These are phyloP conservation scores for Tenthredo notha DNA, from an alignment of 2,888 invertebrate genomes.

Conservation along the genomic window DNA sequence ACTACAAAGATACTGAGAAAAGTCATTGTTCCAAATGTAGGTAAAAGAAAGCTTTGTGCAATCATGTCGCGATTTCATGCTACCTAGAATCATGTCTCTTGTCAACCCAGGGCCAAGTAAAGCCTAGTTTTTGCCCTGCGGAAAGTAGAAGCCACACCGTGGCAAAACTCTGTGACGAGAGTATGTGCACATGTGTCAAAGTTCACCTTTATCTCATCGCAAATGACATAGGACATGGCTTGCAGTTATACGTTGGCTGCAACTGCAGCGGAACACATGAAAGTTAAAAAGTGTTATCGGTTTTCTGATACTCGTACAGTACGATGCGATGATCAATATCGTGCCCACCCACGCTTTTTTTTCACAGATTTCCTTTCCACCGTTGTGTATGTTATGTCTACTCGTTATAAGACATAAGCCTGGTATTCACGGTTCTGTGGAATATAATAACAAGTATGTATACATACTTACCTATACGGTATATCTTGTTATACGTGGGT, in stretches of 20 bases:
- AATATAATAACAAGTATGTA: background rate
- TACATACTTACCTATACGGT: background rate
- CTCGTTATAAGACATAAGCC: background rate
- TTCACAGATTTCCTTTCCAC: background rate
- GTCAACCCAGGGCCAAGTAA: background rate
- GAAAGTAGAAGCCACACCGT: background rate
- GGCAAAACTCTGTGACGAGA: conserved; percentile 18
- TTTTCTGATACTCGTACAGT: background rate
- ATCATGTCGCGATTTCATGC: conserved; percentile 11
- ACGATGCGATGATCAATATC: background rate
- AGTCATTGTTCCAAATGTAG: background rate
- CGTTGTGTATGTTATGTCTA: background rate
- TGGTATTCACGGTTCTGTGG: conserved; percentile 1
- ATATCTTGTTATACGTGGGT: background rate
- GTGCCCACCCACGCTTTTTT: background rate
- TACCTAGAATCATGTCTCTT: conserved; percentile 9
- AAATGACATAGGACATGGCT: background rate
- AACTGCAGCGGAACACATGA: background rate
- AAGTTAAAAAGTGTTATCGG: background rate
- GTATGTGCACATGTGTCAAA: conserved; percentile 24
- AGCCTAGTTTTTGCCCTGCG: background rate
- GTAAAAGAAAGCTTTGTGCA: conserved; percentile 9
- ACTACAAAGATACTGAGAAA: background rate
- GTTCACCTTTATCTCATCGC: conserved; percentile 14
- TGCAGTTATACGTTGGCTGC: background rate